These are phyloP conservation scores for Morelia viridis DNA, from an alignment of 2,797 vertebrate species.

Conservation along the genomic window DNA sequence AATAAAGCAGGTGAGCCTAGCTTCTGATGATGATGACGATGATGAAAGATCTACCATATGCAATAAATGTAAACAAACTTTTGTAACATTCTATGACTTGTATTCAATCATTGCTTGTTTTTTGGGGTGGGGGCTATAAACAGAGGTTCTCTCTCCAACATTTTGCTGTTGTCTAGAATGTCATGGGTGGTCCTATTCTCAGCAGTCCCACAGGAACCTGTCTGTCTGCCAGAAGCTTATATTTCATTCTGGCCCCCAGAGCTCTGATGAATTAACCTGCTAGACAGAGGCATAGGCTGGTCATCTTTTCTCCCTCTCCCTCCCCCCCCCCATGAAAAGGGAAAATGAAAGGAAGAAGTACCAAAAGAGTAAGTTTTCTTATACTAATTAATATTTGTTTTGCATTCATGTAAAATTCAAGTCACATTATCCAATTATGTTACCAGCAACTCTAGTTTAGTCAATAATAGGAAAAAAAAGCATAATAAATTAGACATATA, in stretches of 20 bases:
- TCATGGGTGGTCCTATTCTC: constrained; percentile 5
- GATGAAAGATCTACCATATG: no score
- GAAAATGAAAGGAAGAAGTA: neutral
- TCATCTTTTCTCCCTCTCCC: neutral
- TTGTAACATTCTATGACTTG: neutral
- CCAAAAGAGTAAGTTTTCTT: neutral
- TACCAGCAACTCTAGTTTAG: no score
- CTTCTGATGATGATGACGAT: neutral
- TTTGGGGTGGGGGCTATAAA: no score
- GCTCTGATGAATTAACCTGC: neutral
- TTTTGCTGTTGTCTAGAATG: neutral
- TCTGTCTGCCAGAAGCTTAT: neutral
- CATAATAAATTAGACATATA: no score
- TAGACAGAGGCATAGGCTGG: neutral
- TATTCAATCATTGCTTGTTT: neutral
- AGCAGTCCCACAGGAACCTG: neutral
- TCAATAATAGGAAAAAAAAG: no score
- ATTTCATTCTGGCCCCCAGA: neutral
- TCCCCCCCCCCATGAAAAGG: neutral
- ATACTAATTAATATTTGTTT: neutral
- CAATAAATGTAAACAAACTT: neutral
- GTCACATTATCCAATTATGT: no score
- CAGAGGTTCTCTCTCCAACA: neutral
- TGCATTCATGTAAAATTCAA: no score
- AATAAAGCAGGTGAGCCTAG: neutral